These are phyloP conservation scores for Conchocele bisecta DNA, from an alignment of 2,888 invertebrate genomes.

Conservation along the genomic window DNA sequence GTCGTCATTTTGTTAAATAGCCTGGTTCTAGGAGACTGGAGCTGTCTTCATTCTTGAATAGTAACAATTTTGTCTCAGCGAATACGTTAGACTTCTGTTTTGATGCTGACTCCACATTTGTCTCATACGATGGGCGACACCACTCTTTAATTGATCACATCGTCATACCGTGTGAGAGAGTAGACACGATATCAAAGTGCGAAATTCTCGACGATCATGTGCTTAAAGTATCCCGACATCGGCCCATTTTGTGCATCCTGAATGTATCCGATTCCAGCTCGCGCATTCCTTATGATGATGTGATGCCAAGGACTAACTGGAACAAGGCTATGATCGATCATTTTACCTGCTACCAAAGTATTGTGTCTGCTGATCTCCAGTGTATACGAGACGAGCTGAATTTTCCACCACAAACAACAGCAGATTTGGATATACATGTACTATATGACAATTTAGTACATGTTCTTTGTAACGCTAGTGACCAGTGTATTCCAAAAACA, in stretches of 20 bases:
- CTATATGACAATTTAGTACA: too few species aligned
- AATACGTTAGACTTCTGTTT: not conserved
- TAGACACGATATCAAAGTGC: constrained; percentile 6
- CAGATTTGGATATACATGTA: too few species aligned
- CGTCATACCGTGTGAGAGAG: not conserved
- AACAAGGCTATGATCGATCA: too few species aligned
- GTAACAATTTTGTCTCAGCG: not conserved
- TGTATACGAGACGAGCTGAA: too few species aligned
- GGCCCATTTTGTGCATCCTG: not conserved
- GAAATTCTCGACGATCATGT: constrained; percentile 14
- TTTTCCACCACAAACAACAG: too few species aligned
- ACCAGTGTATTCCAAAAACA: constrained; percentile 1
- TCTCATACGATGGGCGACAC: constrained; percentile 3
- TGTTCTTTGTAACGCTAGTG: too few species aligned
- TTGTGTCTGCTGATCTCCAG: too few species aligned
- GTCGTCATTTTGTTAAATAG: not conserved
- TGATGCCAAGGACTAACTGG: too few species aligned
- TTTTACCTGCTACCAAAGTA: too few species aligned
- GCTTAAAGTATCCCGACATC: constrained; percentile 16
- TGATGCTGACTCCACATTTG: not conserved
- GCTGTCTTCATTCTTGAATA: not conserved
- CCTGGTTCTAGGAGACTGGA: not conserved
- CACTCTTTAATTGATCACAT: constrained; percentile 17
- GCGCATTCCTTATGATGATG: too few species aligned
- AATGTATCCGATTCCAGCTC: not conserved